Evolutionary conservation across 1,140 invertebrate species (phyloP), one percentile per base, ranked within the genome.

Genomic region (Anthonomus grandis): DNA sequence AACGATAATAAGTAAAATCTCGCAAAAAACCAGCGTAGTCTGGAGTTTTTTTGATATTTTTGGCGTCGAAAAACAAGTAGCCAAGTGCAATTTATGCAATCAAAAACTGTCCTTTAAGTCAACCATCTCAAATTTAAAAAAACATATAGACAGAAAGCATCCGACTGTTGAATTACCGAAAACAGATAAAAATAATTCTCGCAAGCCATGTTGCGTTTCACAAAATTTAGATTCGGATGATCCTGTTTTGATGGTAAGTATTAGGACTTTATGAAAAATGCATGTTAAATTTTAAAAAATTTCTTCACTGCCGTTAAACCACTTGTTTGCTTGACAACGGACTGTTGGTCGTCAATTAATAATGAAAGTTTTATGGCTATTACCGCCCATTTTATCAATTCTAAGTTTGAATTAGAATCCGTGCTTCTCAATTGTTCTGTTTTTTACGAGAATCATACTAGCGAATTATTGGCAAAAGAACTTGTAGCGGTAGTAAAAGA

Each of bases 391-490:
- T n/a, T n/a, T n/a, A n/a, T n/a, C n/a, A n/a, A n/a, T n/a, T n/a
- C n/a, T n/a, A n/a, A n/a, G n/a, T n/a, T n/a, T n/a, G n/a, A n/a
- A n/a, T n/a, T n/a, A n/a, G n/a, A n/a, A n/a, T n/a, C n/a, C n/a
- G n/a, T n/a, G n/a, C n/a, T n/a, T n/a, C n/a, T n/a, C n/a, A n/a
- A 13, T 12, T 17, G 17, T 49, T 63, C 60, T 24, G 54, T 57
- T 4, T 24, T 66, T 39, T 58, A 22, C 13, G 48, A 10, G 61
- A 68, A 25, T 70, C 50, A 63, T 38, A 49, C 21, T 39, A 69
- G 67, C 64, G n/a, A n/a, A n/a, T n/a, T n/a, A n/a, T n/a, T n/a
- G n/a, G n/a, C n/a, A n/a, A n/a, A n/a, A n/a, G n/a, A n/a, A n/a
- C n/a, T n/a, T n/a, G n/a, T n/a, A n/a, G n/a, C n/a, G n/a, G n/a